Evolutionary conservation across 2,113 vertebrate species (phyloP).

Genomic region (Lophura nycthemera): DNA sequence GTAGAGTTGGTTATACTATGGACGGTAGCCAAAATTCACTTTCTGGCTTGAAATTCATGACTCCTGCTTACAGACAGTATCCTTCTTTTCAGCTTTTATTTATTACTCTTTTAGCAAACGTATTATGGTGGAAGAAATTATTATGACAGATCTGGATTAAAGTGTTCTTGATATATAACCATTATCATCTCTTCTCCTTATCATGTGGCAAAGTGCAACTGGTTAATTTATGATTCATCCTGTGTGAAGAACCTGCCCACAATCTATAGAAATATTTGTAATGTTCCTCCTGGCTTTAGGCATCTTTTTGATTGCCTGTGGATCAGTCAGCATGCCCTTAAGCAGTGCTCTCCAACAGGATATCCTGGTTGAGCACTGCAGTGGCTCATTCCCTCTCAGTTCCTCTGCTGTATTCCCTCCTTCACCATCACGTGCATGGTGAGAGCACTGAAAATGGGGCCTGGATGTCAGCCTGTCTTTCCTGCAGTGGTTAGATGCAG

Average conservation of each 20-base stretch:
- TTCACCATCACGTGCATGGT: background rate
- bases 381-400: background rate
- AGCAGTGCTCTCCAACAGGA: background rate
- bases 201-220: background rate
- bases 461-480: background rate
- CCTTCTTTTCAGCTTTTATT: background rate
- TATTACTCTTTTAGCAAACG: background rate
- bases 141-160: background rate
- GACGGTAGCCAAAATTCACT: background rate
- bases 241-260: background rate
- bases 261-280: background rate
- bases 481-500: background rate
- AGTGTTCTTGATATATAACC: background rate
- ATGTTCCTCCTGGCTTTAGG: background rate
- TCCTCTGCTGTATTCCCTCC: background rate
- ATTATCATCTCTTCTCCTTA: background rate
- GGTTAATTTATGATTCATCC: background rate
- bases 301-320: background rate
- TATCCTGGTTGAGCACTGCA: background rate
- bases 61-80: background rate
- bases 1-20: background rate
- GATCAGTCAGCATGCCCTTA: background rate
- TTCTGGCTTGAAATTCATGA: background rate
- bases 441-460: background rate
- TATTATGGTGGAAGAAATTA: background rate